Percentiles rank a stretch among this genome's conserved stretches.
Evolutionary conservation across 2,797 vertebrate genomes (phyloP).

Genomic region (Xiphorhynchus erythropygius): DNA sequence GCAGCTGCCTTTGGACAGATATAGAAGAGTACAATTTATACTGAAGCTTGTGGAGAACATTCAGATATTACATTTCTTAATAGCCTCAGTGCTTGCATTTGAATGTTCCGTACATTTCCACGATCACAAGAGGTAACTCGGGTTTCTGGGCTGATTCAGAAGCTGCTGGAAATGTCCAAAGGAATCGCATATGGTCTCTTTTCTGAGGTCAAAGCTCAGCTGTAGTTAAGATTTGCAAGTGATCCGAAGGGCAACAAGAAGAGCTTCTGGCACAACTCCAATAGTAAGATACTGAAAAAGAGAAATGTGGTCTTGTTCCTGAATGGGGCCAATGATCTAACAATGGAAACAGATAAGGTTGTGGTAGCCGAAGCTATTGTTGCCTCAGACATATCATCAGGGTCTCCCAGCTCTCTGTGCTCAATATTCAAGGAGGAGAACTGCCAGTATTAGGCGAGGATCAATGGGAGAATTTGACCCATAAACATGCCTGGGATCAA

Average conservation of each 20-base stretch:
- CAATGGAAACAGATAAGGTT: background rate
- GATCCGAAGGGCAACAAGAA: background rate
- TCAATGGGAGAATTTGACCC: background rate
- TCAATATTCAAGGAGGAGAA: background rate
- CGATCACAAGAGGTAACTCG: background rate
- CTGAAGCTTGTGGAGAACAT: background rate
- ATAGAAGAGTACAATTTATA: conserved; percentile 29
- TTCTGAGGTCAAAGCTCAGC: background rate
- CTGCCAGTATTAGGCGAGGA: background rate
- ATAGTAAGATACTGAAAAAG: background rate
- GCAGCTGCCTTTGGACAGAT: conserved; percentile 55
- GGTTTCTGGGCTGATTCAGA: background rate
- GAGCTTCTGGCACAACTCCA: background rate
- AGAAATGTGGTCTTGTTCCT: background rate
- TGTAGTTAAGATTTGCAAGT: background rate
- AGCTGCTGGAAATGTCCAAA: background rate
- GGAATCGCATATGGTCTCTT: background rate
- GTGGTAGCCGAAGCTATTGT: background rate
- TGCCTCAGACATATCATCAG: background rate
- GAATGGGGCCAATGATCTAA: background rate
- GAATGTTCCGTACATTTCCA: background rate
- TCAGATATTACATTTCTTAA: conserved; percentile 32
- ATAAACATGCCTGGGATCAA: background rate
- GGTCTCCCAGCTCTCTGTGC: background rate
- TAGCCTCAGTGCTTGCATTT: background rate